phyloP scores from a whole-genome alignment of 2,113 vertebrate genomes.

The Podiceps cristatus region DNA sequence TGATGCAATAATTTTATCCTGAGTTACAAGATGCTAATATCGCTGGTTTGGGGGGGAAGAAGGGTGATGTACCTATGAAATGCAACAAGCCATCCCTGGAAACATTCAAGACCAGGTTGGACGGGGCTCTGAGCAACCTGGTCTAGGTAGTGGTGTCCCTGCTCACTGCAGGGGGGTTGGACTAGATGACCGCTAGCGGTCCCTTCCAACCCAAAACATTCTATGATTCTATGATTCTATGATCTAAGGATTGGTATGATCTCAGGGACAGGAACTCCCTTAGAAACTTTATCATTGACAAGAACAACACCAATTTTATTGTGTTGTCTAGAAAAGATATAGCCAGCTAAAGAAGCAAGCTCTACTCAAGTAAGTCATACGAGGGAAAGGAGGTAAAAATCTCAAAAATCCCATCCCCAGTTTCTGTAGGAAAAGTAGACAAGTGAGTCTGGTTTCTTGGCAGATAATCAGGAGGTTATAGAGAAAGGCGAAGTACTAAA shows the following conservation, averaged over 20 bases:
- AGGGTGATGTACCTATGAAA: neutral
- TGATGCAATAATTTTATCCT: neutral
- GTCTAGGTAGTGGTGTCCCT: too few relatives aligned
- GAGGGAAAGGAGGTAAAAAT: neutral
- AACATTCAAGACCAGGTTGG: too few relatives aligned
- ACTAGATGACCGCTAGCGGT: too few relatives aligned
- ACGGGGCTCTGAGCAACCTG: too few relatives aligned
- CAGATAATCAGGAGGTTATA: neutral
- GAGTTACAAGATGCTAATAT: neutral
- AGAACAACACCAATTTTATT: neutral
- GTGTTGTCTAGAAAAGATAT: neutral
- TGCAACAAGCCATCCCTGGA: neutral
- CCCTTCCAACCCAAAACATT: too few relatives aligned
- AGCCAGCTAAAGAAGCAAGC: neutral
- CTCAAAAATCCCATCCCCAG: neutral
- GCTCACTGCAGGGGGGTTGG: too few relatives aligned
- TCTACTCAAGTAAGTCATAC: neutral
- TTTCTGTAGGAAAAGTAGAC: neutral
- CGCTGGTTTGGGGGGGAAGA: neutral
- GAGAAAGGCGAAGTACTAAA: neutral
- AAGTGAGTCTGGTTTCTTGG: neutral
- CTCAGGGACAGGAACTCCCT: neutral
- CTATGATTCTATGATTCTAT: too few relatives aligned
- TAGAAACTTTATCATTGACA: neutral
- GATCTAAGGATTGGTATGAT: neutral